Evolutionary conservation across 2,797 vertebrate species (phyloP).

Genomic region (Adrianichthys oophorus): DNA sequence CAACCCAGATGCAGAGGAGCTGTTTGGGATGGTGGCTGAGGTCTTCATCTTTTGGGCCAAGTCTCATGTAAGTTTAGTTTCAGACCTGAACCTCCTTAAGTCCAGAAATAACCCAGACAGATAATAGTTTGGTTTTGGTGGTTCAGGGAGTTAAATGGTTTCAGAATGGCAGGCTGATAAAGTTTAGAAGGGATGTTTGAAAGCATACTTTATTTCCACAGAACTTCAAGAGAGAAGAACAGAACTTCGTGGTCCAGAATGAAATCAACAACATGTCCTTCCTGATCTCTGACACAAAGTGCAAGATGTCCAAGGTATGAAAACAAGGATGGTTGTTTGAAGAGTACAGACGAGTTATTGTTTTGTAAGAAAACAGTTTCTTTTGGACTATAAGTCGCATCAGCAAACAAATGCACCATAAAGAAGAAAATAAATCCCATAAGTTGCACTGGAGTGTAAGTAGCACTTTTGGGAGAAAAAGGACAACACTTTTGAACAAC

Average conservation of each 20-base stretch:
- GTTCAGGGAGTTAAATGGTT: not conserved
- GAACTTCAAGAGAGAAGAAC: slow-evolving; percentile 98
- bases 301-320: slow-evolving; percentile 95
- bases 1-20: slow-evolving; percentile 86
- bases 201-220: slow-evolving; percentile 38
- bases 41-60: slow-evolving; percentile 98
- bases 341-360: too few relatives aligned
- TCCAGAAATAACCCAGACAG: too few relatives aligned
- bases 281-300: slow-evolving; percentile 94
- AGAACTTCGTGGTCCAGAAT: slow-evolving; percentile 97
- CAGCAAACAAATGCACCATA: too few relatives aligned
- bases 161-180: not conserved
- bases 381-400: too few relatives aligned
- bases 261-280: slow-evolving; percentile 99
- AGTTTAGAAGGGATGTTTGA: not conserved
- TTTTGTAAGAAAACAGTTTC: too few relatives aligned
- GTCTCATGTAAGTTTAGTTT: slow-evolving; percentile 84
- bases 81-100: too few relatives aligned
- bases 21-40: slow-evolving; percentile 96
- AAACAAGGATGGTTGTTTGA: not conserved
- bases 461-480: too few relatives aligned
- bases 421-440: too few relatives aligned
- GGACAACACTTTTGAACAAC: too few relatives aligned
- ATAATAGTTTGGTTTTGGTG: too few relatives aligned
- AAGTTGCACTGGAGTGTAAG: too few relatives aligned